These are phyloP conservation scores for Pagrus major DNA, from an alignment of 2,113 vertebrate genomes.

Conservation along the genomic window DNA sequence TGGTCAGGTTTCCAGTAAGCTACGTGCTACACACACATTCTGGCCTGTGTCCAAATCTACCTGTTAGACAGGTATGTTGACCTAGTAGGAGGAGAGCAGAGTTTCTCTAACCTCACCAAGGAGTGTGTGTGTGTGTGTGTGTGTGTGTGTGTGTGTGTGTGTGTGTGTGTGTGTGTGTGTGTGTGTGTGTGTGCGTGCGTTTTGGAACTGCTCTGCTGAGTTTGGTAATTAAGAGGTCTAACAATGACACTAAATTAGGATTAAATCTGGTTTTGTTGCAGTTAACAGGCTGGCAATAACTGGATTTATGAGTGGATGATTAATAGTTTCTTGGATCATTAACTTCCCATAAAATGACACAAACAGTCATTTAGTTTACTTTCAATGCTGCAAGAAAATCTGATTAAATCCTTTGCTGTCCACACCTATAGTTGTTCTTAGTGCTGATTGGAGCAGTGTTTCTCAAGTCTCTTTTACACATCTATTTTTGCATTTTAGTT, in stretches of 20 bases:
- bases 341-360: background rate
- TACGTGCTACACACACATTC: conserved; percentile 59
- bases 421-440: background rate
- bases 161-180: background rate
- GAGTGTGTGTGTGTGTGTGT: background rate
- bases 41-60: conserved; percentile 64
- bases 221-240: conserved; percentile 14
- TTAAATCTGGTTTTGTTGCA: conserved; percentile 6
- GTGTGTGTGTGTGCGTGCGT: background rate
- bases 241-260: background rate
- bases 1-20: conserved; percentile 69
- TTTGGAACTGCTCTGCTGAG: background rate
- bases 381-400: background rate
- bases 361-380: background rate
- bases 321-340: background rate
- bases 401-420: background rate
- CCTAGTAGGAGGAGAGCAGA: conserved; percentile 46
- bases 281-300: background rate
- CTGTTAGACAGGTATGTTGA: conserved; percentile 74
- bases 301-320: background rate
- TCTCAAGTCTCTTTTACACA: background rate
- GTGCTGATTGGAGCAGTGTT: background rate
- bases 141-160: background rate
- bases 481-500: background rate
- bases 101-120: background rate